Percentiles rank a stretch among this genome's conserved stretches.
Evolutionary conservation across 2,888 invertebrate genomes (phyloP).

Genomic region (Agrilus biguttatus): DNA sequence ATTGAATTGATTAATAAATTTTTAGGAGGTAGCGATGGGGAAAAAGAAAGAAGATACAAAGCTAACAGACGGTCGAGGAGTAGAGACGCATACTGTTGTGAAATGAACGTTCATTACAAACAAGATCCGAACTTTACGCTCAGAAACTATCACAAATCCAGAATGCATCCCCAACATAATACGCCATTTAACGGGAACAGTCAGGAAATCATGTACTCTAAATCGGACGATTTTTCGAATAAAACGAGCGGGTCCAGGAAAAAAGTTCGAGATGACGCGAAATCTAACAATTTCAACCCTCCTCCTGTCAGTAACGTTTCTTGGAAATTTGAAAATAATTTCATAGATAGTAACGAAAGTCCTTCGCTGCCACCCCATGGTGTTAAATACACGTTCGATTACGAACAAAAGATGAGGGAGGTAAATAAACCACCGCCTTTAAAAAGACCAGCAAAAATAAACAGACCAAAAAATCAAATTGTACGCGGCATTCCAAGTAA

Average conservation of each 20-base stretch:
- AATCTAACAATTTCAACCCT: too few relatives aligned
- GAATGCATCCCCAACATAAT: conserved; percentile 18
- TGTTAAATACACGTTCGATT: too few relatives aligned
- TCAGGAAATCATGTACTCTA: conserved; percentile 39
- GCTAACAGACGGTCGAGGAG: conserved; percentile 33
- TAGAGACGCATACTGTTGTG: conserved; percentile 28
- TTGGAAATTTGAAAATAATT: too few relatives aligned
- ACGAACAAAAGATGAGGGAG: too few relatives aligned
- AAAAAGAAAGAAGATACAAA: conserved; percentile 40
- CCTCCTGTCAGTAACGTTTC: too few relatives aligned
- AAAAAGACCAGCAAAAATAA: too few relatives aligned
- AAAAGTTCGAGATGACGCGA: background rate
- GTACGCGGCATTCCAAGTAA: too few relatives aligned
- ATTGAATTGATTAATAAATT: conserved; percentile 1
- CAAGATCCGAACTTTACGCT: conserved; percentile 22
- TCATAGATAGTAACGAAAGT: too few relatives aligned
- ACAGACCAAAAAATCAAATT: too few relatives aligned
- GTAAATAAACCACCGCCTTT: too few relatives aligned
- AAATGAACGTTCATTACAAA: conserved; percentile 24
- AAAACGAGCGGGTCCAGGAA: conserved; percentile 7
- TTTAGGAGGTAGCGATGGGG: conserved; percentile 38
- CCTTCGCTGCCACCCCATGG: too few relatives aligned
- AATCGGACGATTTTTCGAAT: conserved; percentile 15
- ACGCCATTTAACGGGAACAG: conserved; percentile 27
- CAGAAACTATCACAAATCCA: conserved; percentile 18